A percentile compares a stretch with the other conserved stretches of the same genome.
Evolutionary conservation across 2,888 invertebrate genomes (phyloP).

Genomic region (Epistrophe eligans): DNA sequence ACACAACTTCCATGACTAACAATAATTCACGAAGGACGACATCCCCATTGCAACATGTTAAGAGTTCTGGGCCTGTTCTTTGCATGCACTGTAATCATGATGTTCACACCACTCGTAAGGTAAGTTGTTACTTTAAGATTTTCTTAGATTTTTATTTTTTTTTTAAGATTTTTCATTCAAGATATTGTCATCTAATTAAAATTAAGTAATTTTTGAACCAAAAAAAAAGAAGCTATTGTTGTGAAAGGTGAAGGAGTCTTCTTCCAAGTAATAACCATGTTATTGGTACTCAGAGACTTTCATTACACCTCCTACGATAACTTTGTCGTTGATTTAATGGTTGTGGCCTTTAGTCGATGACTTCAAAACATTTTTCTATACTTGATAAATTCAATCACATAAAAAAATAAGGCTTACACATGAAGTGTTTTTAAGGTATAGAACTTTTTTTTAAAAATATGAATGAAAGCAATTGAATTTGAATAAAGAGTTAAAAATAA

Average conservation of each 20-base stretch:
- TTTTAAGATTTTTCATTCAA: neutral
- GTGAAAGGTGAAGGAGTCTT: neutral
- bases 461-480: no score
- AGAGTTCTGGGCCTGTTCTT: conserved; percentile 78
- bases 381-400: no score
- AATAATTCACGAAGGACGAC: conserved; percentile 62
- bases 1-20: conserved; percentile 76
- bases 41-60: conserved; percentile 76
- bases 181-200: neutral
- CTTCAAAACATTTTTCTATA: no score
- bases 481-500: no score
- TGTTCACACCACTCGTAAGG: conserved; percentile 78
- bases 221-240: neutral
- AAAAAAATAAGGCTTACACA: no score
- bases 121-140: conserved; percentile 50
- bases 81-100: conserved; percentile 78
- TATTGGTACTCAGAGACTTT: neutral
- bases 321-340: no score
- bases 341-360: no score
- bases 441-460: no score
- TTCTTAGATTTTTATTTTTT: neutral
- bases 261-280: neutral
- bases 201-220: neutral
- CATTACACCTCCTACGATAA: neutral
- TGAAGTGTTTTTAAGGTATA: no score